Percentiles rank a stretch among this genome's conserved stretches.
Evolutionary conservation across 2,888 invertebrate genomes (phyloP).

Genomic region (Dorcus hopei): DNA sequence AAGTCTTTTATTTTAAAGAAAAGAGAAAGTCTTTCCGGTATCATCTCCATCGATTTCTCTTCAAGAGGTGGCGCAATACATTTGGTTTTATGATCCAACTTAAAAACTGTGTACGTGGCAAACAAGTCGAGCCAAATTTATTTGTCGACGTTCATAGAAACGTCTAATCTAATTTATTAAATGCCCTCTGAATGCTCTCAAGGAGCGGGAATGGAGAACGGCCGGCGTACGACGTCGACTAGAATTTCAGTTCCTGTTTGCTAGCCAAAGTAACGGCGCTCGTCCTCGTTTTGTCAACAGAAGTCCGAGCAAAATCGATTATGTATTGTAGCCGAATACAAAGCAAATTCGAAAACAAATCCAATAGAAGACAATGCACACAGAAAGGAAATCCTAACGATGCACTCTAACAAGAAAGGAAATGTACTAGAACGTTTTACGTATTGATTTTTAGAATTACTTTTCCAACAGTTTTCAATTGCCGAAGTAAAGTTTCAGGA

Average conservation of each 20-base stretch:
- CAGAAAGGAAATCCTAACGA: constrained; percentile 13
- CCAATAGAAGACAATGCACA: constrained; percentile 18
- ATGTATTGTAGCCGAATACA: constrained; percentile 26
- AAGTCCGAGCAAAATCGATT: constrained; percentile 23
- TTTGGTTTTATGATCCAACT: too few relatives aligned
- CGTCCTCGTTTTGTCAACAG: constrained; percentile 19
- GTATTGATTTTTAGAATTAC: constrained; percentile 7
- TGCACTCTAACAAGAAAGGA: constrained; percentile 4
- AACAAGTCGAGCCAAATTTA: too few relatives aligned
- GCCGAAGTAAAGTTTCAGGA: not conserved
- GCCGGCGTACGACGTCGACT: not conserved
- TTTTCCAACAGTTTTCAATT: not conserved
- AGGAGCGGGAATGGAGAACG: constrained; percentile 2
- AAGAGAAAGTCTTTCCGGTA: too few relatives aligned
- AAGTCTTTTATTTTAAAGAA: too few relatives aligned
- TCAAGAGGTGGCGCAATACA: too few relatives aligned
- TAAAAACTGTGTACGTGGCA: too few relatives aligned
- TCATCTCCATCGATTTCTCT: too few relatives aligned
- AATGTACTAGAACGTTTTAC: constrained; percentile 1
- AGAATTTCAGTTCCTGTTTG: constrained; percentile 3
- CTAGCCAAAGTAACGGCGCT: constrained; percentile 3
- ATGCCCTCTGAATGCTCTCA: constrained; percentile 1
- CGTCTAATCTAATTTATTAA: too few relatives aligned
- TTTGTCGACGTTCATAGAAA: too few relatives aligned
- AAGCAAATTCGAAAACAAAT: constrained; percentile 25